Base-by-base conservation (phyloP, 2,888 invertebrate genomes). In the Polia nebulosa region DNA sequence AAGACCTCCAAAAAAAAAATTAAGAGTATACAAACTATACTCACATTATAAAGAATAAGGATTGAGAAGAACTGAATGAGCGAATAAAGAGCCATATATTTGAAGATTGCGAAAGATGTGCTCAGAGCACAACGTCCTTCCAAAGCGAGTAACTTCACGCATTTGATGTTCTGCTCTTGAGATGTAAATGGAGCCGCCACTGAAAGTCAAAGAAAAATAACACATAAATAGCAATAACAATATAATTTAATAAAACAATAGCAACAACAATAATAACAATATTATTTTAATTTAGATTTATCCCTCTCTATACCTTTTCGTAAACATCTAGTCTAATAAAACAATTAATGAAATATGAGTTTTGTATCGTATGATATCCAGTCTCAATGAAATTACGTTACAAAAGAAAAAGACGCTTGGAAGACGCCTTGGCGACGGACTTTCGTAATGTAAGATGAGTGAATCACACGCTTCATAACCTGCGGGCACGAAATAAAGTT, bases 171-270 rank as follows among this genome's bases (percentile, higher is more conserved):
- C 65, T 97, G 97, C 72, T 97, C 96, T 81, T 97, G 97, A 0
- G 99, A 99, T 0, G 98, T 99, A 90, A 99, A 99, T 11, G 98
- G 98, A 41, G 98, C 98, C 7, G 98, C 99, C 60, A 98, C 98
- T 89, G 97, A 3, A 88, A 89, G 13, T 17, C 47, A 69, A 61
- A 34, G 45, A 51, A 20, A 27, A 3, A 39, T 17, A 29, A 27
- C 13, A 36, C n/a, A 22, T 45, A 0, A 20, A 25, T 32, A 27
- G n/a, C 9, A 3, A 36, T 36, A 2, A 15, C 20, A 17, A 25
- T 25, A 15, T 47, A 13, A 47, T 17, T n/a, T n/a, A n/a, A n/a
- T n/a, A n/a, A n/a, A n/a, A n/a, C n/a, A n/a, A n/a, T n/a, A n/a
- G n/a, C n/a, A n/a, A n/a, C n/a, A n/a, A n/a, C n/a, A n/a, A n/a